Conservation (phyloP, 2,888 invertebrate species). For the Apamea monoglypha region DNA sequence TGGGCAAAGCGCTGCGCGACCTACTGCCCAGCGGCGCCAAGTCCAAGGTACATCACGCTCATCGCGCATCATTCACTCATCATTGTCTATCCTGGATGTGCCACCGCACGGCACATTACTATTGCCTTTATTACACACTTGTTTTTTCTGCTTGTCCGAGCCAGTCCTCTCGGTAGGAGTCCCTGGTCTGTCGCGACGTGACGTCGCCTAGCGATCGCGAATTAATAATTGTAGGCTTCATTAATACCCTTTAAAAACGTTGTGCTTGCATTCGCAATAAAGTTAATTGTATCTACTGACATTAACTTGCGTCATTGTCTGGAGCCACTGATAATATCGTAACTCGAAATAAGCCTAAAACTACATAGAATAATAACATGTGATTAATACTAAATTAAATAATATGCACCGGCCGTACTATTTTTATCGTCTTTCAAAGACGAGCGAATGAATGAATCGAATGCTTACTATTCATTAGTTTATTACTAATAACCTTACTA, state of each 20-base stretch:
- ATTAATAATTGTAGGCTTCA: slow-evolving; percentile 4
- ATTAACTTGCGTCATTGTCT: slow-evolving; percentile 17
- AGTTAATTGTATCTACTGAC: not conserved
- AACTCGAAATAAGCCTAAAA: not conserved
- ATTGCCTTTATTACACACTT: not conserved
- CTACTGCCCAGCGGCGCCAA: slow-evolving; percentile 81
- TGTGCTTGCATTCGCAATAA: slow-evolving; percentile 2
- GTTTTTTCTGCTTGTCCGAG: too few relatives aligned
- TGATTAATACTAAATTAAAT: slow-evolving; percentile 7
- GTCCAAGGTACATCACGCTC: slow-evolving; percentile 78
- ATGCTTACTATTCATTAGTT: not conserved
- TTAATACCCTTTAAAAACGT: slow-evolving; percentile 1
- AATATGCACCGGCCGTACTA: not conserved
- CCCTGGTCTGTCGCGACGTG: not conserved
- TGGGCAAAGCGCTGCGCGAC: slow-evolving; percentile 79
- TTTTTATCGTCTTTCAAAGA: slow-evolving; percentile 3
- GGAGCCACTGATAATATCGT: not conserved
- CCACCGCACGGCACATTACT: not conserved
- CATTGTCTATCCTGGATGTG: not conserved
- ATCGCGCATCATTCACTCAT: not conserved
- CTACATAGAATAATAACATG: not conserved
- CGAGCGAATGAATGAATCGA: not conserved
- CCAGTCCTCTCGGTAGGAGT: not conserved
- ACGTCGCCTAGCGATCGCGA: not conserved
- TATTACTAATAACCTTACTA: too few relatives aligned